Evolutionary conservation across 2,797 vertebrate genomes (phyloP).

Genomic region (Xerus rutilus): DNA sequence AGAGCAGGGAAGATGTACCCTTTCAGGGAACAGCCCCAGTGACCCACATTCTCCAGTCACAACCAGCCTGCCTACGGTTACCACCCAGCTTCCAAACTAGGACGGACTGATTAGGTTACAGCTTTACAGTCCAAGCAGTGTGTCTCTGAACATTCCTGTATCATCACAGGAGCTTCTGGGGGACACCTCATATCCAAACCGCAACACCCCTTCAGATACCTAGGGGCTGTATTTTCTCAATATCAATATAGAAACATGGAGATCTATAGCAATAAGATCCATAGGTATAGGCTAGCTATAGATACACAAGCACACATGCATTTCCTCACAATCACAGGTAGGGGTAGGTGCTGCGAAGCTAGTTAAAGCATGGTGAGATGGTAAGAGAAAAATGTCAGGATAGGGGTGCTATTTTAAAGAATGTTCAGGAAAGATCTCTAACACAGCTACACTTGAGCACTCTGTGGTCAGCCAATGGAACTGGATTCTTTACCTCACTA

Average conservation of each 20-base stretch:
- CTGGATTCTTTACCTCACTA: not conserved
- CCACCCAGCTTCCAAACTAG: too few species aligned
- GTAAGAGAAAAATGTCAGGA: not conserved
- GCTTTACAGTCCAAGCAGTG: too few species aligned
- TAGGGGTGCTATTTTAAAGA: not conserved
- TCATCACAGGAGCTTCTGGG: too few species aligned
- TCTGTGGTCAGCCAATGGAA: not conserved
- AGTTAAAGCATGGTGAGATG: not conserved
- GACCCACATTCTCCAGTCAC: too few species aligned
- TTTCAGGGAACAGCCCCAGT: too few species aligned
- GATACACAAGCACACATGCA: too few species aligned
- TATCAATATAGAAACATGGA: not conserved
- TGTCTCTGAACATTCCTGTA: too few species aligned
- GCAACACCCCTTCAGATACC: not conserved
- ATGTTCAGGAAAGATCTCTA: not conserved
- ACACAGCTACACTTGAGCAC: not conserved
- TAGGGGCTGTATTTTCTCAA: not conserved
- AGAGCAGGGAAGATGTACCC: too few species aligned
- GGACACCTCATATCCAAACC: too few species aligned
- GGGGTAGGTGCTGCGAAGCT: not conserved
- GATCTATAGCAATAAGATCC: too few species aligned
- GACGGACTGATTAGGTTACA: too few species aligned
- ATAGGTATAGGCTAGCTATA: accelerated
- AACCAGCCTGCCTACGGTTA: too few species aligned
- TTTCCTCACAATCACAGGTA: not conserved